Base-by-base conservation (phyloP, 2,797 vertebrate species). In the Sus cebifrons region DNA sequence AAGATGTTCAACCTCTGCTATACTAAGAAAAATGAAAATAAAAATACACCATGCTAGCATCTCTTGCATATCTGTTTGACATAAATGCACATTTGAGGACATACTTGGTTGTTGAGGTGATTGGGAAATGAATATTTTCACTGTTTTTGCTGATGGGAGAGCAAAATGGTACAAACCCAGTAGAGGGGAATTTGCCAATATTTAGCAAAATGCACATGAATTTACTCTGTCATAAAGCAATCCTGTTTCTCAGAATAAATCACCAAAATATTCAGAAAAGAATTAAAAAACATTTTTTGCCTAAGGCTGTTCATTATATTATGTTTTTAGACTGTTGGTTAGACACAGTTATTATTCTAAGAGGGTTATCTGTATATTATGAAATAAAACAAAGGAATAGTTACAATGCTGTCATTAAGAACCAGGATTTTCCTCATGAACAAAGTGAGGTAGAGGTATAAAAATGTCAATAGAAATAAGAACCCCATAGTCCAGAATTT, bases 11-110 rank as follows among this genome's bases (percentile, higher is more conserved):
- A 5, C n/a, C 29, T 91, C 27, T 23, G 21, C 25, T 79, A 20
- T 78, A 68, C 40, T 54, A 25, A 68, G 32, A 71, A 94, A 96
- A 82, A 40, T 40, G 7, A 15, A 75, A 83, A 81, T 79, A 52
- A 86, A 87, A 93, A 74, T 54, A 21, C 9, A 74, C 58, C 7
- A 2, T 4, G 1, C 12, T 29, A 44, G 11, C 13, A 7, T 54
- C 79, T 70, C 21, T 65, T 56, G 44, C 12, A 5, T 56, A 40
- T 3, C 10, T 83, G 20, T 79, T 2, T 10, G n/a, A 88, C 3
- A 0, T 27, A 84, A 71, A 75, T 27, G 40, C 40, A 95, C 74
- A 14, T 83, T 75, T 44, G 14, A 64, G 10, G 27, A 4, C 9
- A 21, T 9, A n/a, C 40, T 91, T 16, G 54, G 11, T 15, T 56